Base-by-base conservation (phyloP, 2,113 vertebrate genomes). In the Pontoporia blainvillei region DNA sequence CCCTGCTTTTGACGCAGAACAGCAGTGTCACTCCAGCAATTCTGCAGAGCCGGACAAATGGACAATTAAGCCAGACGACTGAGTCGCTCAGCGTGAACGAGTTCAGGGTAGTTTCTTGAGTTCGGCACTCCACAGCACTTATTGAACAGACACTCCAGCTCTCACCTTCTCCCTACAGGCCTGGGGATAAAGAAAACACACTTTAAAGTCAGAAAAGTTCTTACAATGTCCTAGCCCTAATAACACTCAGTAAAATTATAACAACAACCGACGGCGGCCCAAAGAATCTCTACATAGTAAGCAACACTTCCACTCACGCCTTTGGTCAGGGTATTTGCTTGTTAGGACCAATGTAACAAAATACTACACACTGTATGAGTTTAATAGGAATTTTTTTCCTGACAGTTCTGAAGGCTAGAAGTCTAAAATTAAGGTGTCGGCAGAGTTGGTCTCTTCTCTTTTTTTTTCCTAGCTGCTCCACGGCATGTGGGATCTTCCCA, bases 281-380 rank as follows among this genome's bases (percentile, higher is more conserved):
- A 5, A 31, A 85, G 31, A 75, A 36, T 49, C 41, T 31, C 15
- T 59, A 9, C 27, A 8, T 23, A 13, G 52, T 1, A 72, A 61
- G 78, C 25, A 54, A 44, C 6, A 3, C 62, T 46, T 78, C 39
- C 8, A 2, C 20, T 17, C 31, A 27, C 0, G 31, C 11, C 36
- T 17, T 62, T 25, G 2, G 20, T 39, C 46, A 34, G 12, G 52
- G 23, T 61, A 0, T n/a, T 3, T 11, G 49, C 41, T 13, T 23
- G 46, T 15, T 8, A 1, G 11, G 6, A 36, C 2, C 8, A 8
- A 20, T 7, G 0, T 18, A 34, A n/a, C 34, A 36, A 36, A 73
- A n/a, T n/a, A 6, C 21, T 5, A 75, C 8, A 31, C 8, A 1
- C 20, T 14, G 29, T 10, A 14, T 25, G 49, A 3, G 23, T 86